Base-by-base conservation (phyloP, 2,113 vertebrate species). In the Cyrtonyx montezumae region DNA sequence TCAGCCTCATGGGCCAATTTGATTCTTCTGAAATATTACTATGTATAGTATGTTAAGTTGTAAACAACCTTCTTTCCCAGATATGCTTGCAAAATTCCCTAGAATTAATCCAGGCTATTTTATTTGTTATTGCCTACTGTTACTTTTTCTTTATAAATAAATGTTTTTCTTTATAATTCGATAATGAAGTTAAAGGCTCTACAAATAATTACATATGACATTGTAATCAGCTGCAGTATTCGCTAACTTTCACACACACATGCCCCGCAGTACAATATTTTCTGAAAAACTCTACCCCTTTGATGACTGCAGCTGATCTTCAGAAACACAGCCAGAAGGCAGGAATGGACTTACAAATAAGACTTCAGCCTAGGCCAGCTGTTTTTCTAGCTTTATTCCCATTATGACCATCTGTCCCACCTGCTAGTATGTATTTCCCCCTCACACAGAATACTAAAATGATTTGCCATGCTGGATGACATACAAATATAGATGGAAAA, bases 331-430 rank as follows among this genome's bases (percentile, higher is more conserved):
- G 36, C 56, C 87, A 83, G 67, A 96, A 91, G 78, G 91, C 83
- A 94, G 34, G 40, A 88, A 70, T 28, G 42, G 88, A 88, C 37
- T 87, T 78, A 90, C 28, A 73, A 91, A 88, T 79, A 19, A 94
- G 87, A 94, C 36, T 86, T 75, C 71, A 79, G 71, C 49, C 49
- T 56, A 58, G 88, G 51, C 28, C 86, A 93, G 80, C 85, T 91
- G 80, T 46, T 94, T 81, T 73, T 55, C 79, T 43, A 80, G 28
- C 65, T 55, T 84, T 88, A 90, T 65, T 91, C 81, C 51, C 66
- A 84, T 87, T 87, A 82, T 12, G 66, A 65, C 89, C 91, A 96
- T 89, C 94, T 94, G 95, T 90, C 62, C 71, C 83, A 94, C 90
- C 87, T 81, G 77, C 58, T 89, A 69, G 65, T 45, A 30, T 16